A percentile compares a stretch with the other conserved stretches of the same genome.
phyloP scores from a whole-genome alignment of 2,113 vertebrate genomes.

The Scomber colias region DNA sequence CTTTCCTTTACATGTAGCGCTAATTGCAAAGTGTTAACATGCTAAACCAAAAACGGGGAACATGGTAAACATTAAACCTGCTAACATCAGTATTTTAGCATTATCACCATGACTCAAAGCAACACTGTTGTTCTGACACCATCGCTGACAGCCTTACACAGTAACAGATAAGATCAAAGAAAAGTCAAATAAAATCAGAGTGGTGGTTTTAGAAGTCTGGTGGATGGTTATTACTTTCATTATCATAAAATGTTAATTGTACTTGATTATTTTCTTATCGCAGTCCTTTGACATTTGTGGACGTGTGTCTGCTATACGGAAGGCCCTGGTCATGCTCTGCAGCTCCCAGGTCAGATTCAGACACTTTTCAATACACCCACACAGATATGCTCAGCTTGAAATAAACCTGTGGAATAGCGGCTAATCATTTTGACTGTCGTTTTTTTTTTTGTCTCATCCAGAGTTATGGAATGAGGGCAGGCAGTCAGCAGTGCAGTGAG shows the following conservation, averaged over 20 bases:
- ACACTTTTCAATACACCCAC: neutral
- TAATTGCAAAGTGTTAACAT: no score
- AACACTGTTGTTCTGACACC: no score
- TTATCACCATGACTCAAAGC: no score
- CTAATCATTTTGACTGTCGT: neutral
- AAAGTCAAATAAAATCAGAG: no score
- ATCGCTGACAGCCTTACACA: no score
- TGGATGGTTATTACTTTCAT: neutral
- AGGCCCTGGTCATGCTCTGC: conserved; percentile 91
- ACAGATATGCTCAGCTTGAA: neutral
- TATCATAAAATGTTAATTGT: neutral
- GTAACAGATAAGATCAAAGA: no score
- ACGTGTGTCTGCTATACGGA: conserved; percentile 90
- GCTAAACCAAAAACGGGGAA: no score
- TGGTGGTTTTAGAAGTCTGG: no score
- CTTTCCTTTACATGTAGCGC: no score
- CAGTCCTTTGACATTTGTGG: conserved; percentile 97
- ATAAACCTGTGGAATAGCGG: neutral
- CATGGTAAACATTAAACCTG: no score
- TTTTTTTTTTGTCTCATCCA: conserved; percentile 62
- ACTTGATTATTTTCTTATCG: neutral
- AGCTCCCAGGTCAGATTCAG: conserved; percentile 89
- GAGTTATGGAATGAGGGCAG: conserved; percentile 94
- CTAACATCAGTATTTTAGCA: no score
- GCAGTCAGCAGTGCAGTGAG: conserved; percentile 95